Percentiles rank a stretch among this genome's conserved stretches.
Evolutionary conservation across 2,888 invertebrate species (phyloP).

Genomic region (Aplocera efformata): DNA sequence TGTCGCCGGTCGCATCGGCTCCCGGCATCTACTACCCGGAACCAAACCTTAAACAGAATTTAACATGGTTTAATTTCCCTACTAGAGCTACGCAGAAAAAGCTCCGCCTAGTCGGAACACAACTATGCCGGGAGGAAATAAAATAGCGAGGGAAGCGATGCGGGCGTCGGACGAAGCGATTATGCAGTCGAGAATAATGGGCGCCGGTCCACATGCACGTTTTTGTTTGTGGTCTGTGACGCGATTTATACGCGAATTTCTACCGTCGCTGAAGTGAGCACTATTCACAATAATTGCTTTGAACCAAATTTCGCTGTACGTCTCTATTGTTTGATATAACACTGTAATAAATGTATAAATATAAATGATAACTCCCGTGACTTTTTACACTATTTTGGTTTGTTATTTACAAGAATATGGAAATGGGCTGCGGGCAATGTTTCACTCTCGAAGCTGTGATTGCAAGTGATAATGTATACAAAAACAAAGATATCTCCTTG

Average conservation of each 20-base stretch:
- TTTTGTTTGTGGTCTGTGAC: conserved; percentile 81
- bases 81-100: conserved; percentile 58
- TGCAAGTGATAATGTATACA: too few relatives aligned
- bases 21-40: conserved; percentile 65
- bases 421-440: too few relatives aligned
- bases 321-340: conserved; percentile 52
- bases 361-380: too few relatives aligned
- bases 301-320: conserved; percentile 66
- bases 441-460: too few relatives aligned
- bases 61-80: conserved; percentile 78
- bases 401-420: too few relatives aligned
- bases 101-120: conserved; percentile 73
- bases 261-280: conserved; percentile 76
- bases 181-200: conserved; percentile 81
- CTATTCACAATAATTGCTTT: conserved; percentile 79
- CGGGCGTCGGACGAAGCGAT: conserved; percentile 80
- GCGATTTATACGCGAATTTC: conserved; percentile 79
- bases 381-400: too few relatives aligned
- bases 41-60: conserved; percentile 76
- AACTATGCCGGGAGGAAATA: conserved; percentile 76
- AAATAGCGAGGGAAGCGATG: conserved; percentile 78
- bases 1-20: conserved; percentile 70
- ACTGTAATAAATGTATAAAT: too few relatives aligned
- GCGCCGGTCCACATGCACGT: conserved; percentile 78
- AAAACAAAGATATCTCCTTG: too few relatives aligned